Base-by-base conservation (phyloP, 2,888 invertebrate genomes). In the Eupithecia dodoneata region DNA sequence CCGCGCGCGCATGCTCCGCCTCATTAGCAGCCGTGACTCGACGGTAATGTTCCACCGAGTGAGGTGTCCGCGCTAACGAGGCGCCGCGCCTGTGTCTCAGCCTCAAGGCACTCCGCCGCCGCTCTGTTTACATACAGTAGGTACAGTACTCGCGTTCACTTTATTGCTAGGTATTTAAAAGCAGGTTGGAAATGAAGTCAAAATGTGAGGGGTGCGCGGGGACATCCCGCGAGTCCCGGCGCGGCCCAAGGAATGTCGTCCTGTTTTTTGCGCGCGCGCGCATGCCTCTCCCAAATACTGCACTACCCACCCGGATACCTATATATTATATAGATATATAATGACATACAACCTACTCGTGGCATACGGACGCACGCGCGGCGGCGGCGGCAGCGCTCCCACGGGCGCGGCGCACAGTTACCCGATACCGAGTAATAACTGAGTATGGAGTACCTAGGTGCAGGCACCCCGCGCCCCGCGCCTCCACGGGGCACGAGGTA, bases 1-100 rank as follows among this genome's bases (percentile, higher is more conserved):
- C 65, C 45, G 10, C 45, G 7, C 45, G 44, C 18, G 63, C 30
- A 59, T 71, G 42, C 72, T 72, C 72, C 52, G 67, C 18, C 75
- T 87, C 89, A 84, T 90, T 90, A 90, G 77, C 70, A 71, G 73
- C 83, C 79, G 84, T 91, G 90, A 90, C 86, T 86, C 83, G 83
- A 80, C 87, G 77, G 65, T 30, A 30, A 30, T 30, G 30, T n/a
- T 44, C 72, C 55, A 13, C 52, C 69, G 18, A 18, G 71, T 52
- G 52, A 15, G 15, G 5, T 52, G 52, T 52, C 52, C 15, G 52
- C 6, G 52, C 52, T 15, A 52, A 15, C 15, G 52, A 52, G 10
- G 49, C 49, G 49, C n/a, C 2, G n/a, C 55, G n/a, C 9, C 3
- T 3, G n/a, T 6, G 52, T 49, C 1, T 52, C 52, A 55, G 52